These are phyloP conservation scores for Azemiops feae DNA, from an alignment of 2,113 vertebrate genomes.

Conservation along the genomic window DNA sequence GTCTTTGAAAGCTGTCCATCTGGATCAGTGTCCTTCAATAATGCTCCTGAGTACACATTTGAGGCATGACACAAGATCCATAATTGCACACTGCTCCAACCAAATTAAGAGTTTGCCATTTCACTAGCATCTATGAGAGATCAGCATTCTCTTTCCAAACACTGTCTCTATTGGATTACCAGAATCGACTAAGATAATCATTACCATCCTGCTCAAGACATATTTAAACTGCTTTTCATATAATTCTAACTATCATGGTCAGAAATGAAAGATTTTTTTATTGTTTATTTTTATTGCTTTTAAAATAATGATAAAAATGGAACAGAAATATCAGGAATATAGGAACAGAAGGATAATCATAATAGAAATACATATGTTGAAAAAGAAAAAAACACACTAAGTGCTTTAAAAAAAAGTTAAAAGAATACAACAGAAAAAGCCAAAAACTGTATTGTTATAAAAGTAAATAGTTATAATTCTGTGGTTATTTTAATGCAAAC, in stretches of 20 bases:
- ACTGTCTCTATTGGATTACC: background rate
- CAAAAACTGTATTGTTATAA: background rate
- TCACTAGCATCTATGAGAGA: background rate
- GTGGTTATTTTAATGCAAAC: background rate
- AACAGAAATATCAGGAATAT: background rate
- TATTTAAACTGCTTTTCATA: background rate
- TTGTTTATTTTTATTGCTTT: background rate
- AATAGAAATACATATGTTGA: background rate
- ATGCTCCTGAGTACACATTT: background rate
- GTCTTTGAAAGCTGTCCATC: background rate
- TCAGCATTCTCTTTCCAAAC: background rate
- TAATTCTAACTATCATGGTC: background rate
- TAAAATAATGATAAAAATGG: background rate
- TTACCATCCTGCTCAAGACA: background rate
- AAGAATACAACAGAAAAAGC: background rate
- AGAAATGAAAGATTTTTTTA: background rate
- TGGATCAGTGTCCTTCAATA: background rate
- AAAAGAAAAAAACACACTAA: background rate
- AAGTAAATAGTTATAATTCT: background rate
- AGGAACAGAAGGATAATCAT: background rate
- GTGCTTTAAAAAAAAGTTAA: background rate
- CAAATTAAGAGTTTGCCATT: background rate
- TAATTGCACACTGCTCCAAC: background rate
- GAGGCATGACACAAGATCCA: background rate
- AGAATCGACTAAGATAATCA: background rate